A percentile compares a stretch with the other conserved stretches of the same genome.
phyloP scores from a whole-genome alignment of 2,888 invertebrate genomes.

The Luffia ferchaultella region DNA sequence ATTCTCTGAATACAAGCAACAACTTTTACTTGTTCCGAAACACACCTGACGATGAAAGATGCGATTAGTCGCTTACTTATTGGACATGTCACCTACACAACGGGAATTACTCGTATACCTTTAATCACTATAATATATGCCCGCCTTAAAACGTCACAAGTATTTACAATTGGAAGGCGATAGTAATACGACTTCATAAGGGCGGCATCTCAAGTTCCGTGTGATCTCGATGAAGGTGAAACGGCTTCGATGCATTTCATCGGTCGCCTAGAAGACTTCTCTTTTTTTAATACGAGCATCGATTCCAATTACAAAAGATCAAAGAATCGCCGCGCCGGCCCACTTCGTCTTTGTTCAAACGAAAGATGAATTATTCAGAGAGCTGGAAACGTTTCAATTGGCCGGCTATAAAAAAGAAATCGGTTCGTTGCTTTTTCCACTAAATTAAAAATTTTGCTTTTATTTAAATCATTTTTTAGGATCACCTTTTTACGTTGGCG shows the following conservation, averaged over 20 bases:
- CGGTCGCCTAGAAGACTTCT: slow-evolving; percentile 52
- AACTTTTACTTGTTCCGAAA: too few species aligned
- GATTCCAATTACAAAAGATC: slow-evolving; percentile 68
- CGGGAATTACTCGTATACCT: too few species aligned
- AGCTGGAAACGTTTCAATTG: slow-evolving; percentile 67
- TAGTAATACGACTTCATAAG: too few species aligned
- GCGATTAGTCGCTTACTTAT: too few species aligned
- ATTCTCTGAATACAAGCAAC: not conserved
- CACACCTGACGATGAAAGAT: too few species aligned
- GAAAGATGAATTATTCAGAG: slow-evolving; percentile 67
- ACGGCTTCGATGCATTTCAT: slow-evolving; percentile 62
- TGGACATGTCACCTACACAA: too few species aligned
- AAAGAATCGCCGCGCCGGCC: slow-evolving; percentile 65
- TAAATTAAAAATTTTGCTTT: slow-evolving; percentile 57
- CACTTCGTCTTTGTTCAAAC: slow-evolving; percentile 67
- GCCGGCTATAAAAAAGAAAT: slow-evolving; percentile 64
- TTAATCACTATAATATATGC: too few species aligned
- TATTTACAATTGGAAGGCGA: too few species aligned
- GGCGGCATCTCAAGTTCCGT: too few species aligned
- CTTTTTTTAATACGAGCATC: slow-evolving; percentile 67
- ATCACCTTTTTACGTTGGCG: not conserved
- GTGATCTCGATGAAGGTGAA: too few species aligned
- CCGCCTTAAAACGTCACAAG: too few species aligned
- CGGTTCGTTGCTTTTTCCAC: slow-evolving; percentile 63
- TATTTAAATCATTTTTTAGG: slow-evolving; percentile 30